A percentile compares a stretch with the other conserved stretches of the same genome.
Evolutionary conservation across 2,797 vertebrate genomes (phyloP).

Genomic region (Hoplostethus mediterraneus): DNA sequence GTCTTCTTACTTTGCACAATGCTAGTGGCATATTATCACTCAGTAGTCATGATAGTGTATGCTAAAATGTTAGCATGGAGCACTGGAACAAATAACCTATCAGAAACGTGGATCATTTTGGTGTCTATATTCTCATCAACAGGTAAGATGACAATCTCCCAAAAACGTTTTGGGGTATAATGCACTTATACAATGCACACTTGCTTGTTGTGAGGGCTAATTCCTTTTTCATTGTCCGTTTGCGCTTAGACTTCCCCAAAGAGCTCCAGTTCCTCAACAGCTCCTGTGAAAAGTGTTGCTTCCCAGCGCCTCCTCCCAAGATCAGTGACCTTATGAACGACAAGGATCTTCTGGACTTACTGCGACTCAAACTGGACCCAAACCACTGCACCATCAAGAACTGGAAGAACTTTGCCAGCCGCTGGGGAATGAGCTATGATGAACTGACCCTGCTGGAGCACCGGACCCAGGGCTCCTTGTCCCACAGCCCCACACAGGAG

Average conservation of each 20-base stretch:
- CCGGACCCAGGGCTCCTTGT: constrained; percentile 85
- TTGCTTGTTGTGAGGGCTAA: neutral
- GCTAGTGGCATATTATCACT: too few species aligned
- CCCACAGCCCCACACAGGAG: constrained; percentile 94
- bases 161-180: neutral
- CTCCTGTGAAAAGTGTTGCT: constrained; percentile 80
- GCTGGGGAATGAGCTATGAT: constrained; percentile 98
- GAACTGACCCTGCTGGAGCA: constrained; percentile 97
- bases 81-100: neutral
- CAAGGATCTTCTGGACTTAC: constrained; percentile 93
- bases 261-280: constrained; percentile 74
- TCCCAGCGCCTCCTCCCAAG: constrained; percentile 86
- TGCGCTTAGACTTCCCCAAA: constrained; percentile 76
- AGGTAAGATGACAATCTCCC: too few species aligned
- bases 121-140: too few species aligned
- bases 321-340: constrained; percentile 98
- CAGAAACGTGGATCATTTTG: too few species aligned
- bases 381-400: constrained; percentile 98
- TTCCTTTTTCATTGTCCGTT: constrained; percentile 13
- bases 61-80: neutral
- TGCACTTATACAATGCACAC: neutral
- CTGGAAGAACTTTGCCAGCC: constrained; percentile 99
- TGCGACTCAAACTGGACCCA: constrained; percentile 95
- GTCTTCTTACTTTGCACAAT: too few species aligned
- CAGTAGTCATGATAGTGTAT: too few species aligned